Percentiles rank a stretch among this genome's conserved stretches.
These are phyloP conservation scores for Scolopax rusticola DNA, from an alignment of 2,797 vertebrate genomes.

Conservation along the genomic window DNA sequence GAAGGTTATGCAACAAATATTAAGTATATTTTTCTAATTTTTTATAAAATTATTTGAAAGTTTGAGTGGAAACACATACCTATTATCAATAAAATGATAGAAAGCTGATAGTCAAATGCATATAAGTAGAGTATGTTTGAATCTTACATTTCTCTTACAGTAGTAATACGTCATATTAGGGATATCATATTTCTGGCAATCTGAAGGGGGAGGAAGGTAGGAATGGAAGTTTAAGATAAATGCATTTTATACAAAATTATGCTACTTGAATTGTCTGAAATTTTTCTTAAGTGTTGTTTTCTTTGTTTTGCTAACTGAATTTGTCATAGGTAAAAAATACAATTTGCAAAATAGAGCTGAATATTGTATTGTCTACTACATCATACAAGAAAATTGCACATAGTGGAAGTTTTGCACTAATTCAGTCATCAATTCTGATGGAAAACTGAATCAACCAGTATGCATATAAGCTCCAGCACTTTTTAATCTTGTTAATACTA, in stretches of 20 bases:
- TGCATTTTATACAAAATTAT: slow-evolving; percentile 49
- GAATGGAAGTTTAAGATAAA: background rate
- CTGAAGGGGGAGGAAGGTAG: background rate
- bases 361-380: background rate
- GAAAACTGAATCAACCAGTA: background rate
- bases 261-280: slow-evolving; percentile 1
- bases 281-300: background rate
- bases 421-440: background rate
- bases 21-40: slow-evolving; percentile 81
- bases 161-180: slow-evolving; percentile 25
- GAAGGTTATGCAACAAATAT: slow-evolving; percentile 70
- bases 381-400: background rate
- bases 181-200: slow-evolving; percentile 17
- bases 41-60: slow-evolving; percentile 70
- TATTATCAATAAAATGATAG: slow-evolving; percentile 13
- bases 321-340: background rate
- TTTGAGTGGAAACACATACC: slow-evolving; percentile 34
- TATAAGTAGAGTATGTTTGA: slow-evolving; percentile 31
- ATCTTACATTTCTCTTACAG: background rate
- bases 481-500: background rate
- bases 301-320: slow-evolving; percentile 36
- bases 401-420: slow-evolving; percentile 18
- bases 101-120: slow-evolving; percentile 17
- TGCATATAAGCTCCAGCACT: background rate
- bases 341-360: background rate